phyloP scores from a whole-genome alignment of 2,797 vertebrate genomes.

The Tympanoctomys barrerae region DNA sequence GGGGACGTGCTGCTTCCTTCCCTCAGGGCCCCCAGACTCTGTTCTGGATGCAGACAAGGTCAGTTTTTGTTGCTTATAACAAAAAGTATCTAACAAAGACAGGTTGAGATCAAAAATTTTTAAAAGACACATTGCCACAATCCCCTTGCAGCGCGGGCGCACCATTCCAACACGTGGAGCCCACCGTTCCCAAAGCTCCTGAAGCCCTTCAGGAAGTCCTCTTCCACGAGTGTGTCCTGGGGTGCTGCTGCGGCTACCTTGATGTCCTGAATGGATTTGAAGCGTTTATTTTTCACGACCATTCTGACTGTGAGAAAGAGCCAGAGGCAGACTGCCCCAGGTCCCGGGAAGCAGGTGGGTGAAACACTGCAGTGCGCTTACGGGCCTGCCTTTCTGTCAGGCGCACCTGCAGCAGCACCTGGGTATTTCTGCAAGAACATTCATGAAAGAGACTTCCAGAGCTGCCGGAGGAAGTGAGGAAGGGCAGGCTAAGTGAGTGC shows the following conservation, averaged over 20 bases:
- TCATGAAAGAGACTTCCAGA: background rate
- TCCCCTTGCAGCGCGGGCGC: background rate
- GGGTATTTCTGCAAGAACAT: background rate
- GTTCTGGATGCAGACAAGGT: background rate
- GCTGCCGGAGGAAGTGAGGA: background rate
- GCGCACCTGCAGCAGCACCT: background rate
- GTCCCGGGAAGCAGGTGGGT: background rate
- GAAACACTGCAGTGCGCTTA: rapidly evolving
- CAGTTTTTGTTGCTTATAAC: background rate
- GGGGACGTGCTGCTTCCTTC: background rate
- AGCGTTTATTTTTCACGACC: background rate
- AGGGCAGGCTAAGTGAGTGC: background rate
- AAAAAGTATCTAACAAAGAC: conserved; percentile 13
- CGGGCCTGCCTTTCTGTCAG: background rate
- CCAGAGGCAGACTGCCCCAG: background rate
- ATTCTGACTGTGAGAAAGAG: background rate
- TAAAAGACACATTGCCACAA: background rate
- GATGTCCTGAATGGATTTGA: background rate
- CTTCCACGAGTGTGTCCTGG: background rate
- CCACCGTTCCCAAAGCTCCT: background rate
- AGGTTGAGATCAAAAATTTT: background rate
- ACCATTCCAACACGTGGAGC: background rate
- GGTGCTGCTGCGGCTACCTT: background rate
- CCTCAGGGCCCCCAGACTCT: background rate
- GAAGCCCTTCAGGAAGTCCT: background rate